Conservation (phyloP, 2,888 invertebrate species). For the Tetanocera ferruginea region DNA sequence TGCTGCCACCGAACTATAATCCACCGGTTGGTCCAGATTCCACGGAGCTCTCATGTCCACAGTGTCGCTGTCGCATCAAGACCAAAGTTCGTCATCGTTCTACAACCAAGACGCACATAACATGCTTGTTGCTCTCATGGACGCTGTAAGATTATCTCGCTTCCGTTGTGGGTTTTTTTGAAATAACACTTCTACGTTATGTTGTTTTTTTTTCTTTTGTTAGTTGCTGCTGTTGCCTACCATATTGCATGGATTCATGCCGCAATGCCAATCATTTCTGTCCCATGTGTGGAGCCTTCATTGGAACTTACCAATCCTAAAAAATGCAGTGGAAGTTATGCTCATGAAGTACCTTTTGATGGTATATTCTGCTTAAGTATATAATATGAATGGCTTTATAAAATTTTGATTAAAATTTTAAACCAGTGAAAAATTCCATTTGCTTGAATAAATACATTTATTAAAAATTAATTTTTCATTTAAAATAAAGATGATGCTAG, state of each 20-base stretch:
- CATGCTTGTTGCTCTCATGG: conserved; percentile 46
- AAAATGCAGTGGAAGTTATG: neutral
- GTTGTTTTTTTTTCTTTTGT: neutral
- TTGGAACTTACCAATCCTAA: conserved; percentile 49
- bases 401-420: too few relatives aligned
- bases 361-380: too few relatives aligned
- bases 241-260: conserved; percentile 51
- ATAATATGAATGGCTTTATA: too few relatives aligned
- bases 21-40: conserved; percentile 48
- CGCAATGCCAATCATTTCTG: conserved; percentile 52
- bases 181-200: neutral
- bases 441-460: too few relatives aligned
- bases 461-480: too few relatives aligned
- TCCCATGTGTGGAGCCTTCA: conserved; percentile 48
- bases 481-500: too few relatives aligned
- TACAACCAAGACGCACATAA: conserved; percentile 48
- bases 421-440: too few relatives aligned
- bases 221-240: conserved; percentile 49
- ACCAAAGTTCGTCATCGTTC: conserved; percentile 44
- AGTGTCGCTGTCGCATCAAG: conserved; percentile 44
- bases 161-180: neutral
- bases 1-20: neutral
- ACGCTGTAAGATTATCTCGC: conserved; percentile 43
- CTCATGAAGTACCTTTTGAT: too few relatives aligned
- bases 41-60: conserved; percentile 45